Evolutionary conservation across 2,888 invertebrate species (phyloP).

Genomic region (Proisotoma minuta): DNA sequence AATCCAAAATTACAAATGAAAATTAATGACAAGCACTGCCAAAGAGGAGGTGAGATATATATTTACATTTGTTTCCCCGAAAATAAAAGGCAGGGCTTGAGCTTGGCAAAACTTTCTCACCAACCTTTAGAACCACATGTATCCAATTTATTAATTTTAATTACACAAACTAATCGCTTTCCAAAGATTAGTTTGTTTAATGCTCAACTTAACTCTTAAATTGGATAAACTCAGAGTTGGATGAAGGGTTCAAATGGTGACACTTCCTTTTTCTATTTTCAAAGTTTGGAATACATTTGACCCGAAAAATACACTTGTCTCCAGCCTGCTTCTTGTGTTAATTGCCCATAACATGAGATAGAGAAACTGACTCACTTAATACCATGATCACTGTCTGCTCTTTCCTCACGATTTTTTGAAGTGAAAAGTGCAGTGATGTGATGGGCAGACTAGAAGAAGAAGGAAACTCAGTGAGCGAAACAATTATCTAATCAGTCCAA

Average conservation of each 20-base stretch:
- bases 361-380: not conserved
- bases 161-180: not conserved
- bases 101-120: too few relatives aligned
- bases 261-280: not conserved
- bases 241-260: conserved; percentile 4
- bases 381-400: too few relatives aligned
- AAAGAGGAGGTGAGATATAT: too few relatives aligned
- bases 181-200: conserved; percentile 45
- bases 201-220: conserved; percentile 44
- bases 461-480: not conserved
- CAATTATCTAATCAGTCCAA: not conserved
- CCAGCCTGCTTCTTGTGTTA: not conserved
- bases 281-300: conserved; percentile 1
- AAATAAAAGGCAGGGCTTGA: too few relatives aligned
- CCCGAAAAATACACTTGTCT: conserved; percentile 13
- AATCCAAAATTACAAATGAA: too few relatives aligned
- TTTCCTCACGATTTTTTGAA: not conserved
- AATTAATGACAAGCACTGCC: too few relatives aligned
- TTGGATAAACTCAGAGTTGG: conserved; percentile 16
- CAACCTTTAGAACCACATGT: too few relatives aligned
- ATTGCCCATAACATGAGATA: not conserved
- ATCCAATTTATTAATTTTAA: not conserved
- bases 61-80: too few relatives aligned
- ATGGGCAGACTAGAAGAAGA: not conserved
- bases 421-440: not conserved